Evolutionary conservation across 2,113 vertebrate species (phyloP), one percentile per base, ranked within the genome.

Genomic region (Zosterops lateralis): DNA sequence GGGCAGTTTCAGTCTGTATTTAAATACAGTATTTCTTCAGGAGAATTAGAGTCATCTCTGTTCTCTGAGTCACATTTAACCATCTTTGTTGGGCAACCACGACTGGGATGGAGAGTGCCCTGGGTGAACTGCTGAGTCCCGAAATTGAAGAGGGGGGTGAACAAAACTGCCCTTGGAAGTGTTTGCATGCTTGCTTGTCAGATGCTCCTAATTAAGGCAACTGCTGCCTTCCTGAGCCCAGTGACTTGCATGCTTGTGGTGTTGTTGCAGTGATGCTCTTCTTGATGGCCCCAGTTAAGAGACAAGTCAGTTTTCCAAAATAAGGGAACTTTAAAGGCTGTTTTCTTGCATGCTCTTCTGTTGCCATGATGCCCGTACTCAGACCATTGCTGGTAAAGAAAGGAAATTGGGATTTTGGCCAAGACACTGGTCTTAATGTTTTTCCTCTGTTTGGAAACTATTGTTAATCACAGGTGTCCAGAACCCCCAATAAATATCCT

Each of bases 331-430:
- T 53, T 7, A 4, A 53, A 56, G 54, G 22, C 50, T 65, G 8
- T 61, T 51, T 28, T 29, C 32, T 67, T 74, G 5, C 19, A 22
- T 0, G 0, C 4, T 72, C 17, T 64, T 72, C 31, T 84, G 12
- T 84, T 91, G 80, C 38, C 7, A 0, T 14, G 29, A 25, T 71
- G 48, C 53, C 34, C 1, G 0, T 47, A 34, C 38, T 92, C 22
- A 48, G 14, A 24, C 14, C 3, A 0, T 80, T 89, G 70, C 81
- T 70, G 71, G 3, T 47, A 21, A 85, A 72, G 50, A 61, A 81
- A 13, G 19, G 25, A 82, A 85, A 34, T n/a, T 6, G 1, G 26
- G 66, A 34, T 77, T 82, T 91, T 90, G 56, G 26, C 75, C 28
- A 53, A 32, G 78, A 82, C 10, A 16, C 50, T 76, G 38, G 18